Base-by-base conservation (phyloP, 2,888 invertebrate genomes). In the Papilio protenor region DNA sequence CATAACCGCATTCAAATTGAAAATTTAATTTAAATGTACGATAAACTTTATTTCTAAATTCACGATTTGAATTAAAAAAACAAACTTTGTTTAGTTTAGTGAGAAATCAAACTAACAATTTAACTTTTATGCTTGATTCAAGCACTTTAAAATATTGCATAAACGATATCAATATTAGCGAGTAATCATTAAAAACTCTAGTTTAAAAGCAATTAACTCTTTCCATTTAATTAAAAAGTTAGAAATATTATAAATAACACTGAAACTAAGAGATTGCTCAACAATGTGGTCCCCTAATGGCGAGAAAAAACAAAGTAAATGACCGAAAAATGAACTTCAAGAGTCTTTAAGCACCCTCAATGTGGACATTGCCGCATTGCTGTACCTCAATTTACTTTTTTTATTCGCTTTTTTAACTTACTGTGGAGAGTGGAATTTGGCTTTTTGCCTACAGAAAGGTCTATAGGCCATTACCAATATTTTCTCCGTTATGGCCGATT, bases 401-500 rank as follows among this genome's bases (percentile, higher is more conserved):
- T 81, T 70, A 40, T 74, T 47, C 33, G 71, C 71, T 74, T 77
- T 79, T 78, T 78, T 78, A 77, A 77, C 78, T 80, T 77, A 72
- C 75, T 76, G 78, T 78, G 75, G 75, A 75, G 71, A 75, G 73
- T 73, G 40, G 73, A 78, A 57, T 76, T 78, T 78, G 78, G 78
- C 78, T 78, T 78, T 75, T 78, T 78, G 78, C 78, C 78, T 79
- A 76, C 80, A 81, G 80, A 75, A 79, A 82, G 77, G 80, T 81
- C 81, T 79, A 81, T 79, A 79, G 78, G 81, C 81, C 79, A 81
- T 80, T 81, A 79, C 82, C 83, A 80, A 84, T 85, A 84, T 85
- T 84, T 85, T 80, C 80, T 77, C 76, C 80, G 82, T 84, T 85
- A 85, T 85, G 79, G 84, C 81, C 85, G 79, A 85, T 85, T 84